Percentiles rank a stretch among this genome's conserved stretches.
phyloP scores from a whole-genome alignment of 2,797 vertebrate genomes.

The Neosalanx taihuensis region DNA sequence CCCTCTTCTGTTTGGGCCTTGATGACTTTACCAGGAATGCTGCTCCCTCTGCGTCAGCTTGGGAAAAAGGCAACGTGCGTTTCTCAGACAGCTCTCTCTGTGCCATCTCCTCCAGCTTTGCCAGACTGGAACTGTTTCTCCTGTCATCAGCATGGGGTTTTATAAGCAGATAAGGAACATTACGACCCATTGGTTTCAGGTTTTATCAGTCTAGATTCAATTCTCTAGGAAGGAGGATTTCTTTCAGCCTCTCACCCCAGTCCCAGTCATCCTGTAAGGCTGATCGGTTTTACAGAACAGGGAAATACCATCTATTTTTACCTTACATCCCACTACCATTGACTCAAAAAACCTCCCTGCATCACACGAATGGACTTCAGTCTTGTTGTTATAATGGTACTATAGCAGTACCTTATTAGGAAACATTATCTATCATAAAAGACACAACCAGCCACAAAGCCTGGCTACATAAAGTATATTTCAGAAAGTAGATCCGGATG shows the following conservation, averaged over 20 bases:
- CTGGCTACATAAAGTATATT: neutral
- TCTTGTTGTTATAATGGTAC: neutral
- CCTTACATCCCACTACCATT: conserved; percentile 13
- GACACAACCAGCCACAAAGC: neutral
- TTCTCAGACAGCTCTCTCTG: conserved; percentile 42
- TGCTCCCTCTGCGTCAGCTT: conserved; percentile 32
- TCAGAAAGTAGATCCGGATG: neutral
- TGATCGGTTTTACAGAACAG: conserved; percentile 52
- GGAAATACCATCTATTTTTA: conserved; percentile 43
- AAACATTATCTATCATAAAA: no score
- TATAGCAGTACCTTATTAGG: no score
- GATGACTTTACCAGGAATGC: conserved; percentile 69
- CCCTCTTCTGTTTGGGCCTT: conserved; percentile 55
- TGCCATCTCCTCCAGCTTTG: conserved; percentile 15
- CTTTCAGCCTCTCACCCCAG: conserved; percentile 24
- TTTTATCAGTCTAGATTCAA: conserved; percentile 36
- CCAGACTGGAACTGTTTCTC: conserved; percentile 11
- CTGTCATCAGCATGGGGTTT: conserved; percentile 33
- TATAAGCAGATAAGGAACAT: conserved; percentile 33
- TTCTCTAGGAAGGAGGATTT: conserved; percentile 41
- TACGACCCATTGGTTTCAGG: conserved; percentile 11
- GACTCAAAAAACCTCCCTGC: neutral
- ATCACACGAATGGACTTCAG: neutral
- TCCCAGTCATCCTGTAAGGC: conserved; percentile 25
- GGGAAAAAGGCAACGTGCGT: conserved; percentile 43